A percentile compares a stretch with the other conserved stretches of the same genome.
Evolutionary conservation across 1,140 invertebrate genomes (phyloP).

Genomic region (Yoshiicerus persimilis): DNA sequence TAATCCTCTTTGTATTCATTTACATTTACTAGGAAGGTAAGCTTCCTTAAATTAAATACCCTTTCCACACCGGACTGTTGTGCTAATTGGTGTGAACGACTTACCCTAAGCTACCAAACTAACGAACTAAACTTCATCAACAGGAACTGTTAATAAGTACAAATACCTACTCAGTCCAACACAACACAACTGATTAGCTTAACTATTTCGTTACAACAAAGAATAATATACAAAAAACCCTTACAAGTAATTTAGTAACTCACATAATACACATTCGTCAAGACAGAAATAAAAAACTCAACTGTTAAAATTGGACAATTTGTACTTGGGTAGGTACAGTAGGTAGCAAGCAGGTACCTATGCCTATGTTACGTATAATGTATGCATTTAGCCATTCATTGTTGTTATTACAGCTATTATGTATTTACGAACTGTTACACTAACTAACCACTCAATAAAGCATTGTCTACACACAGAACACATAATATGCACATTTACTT

Average conservation of each 20-base stretch:
- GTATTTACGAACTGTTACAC: conserved; percentile 4
- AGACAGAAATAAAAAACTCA: neutral
- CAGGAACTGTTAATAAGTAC: neutral
- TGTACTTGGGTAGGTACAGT: neutral
- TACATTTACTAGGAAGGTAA: neutral
- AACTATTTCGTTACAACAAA: neutral
- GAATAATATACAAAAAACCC: neutral
- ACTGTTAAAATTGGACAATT: conserved; percentile 3
- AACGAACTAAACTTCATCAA: neutral
- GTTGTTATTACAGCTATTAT: neutral
- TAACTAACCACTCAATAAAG: neutral
- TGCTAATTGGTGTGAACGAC: conserved; percentile 8
- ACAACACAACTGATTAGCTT: neutral
- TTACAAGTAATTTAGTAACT: too few relatives aligned
- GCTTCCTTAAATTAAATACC: neutral
- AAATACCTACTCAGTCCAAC: neutral
- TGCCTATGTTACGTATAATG: neutral
- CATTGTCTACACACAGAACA: neutral
- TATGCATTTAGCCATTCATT: neutral
- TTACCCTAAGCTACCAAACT: neutral
- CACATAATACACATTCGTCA: neutral
- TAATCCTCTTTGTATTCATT: neutral
- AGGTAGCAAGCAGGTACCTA: too few relatives aligned
- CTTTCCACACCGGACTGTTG: neutral
- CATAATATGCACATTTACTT: neutral